Base-by-base conservation (phyloP, 2,888 invertebrate species). In the Agonopterix alstromeriana region DNA sequence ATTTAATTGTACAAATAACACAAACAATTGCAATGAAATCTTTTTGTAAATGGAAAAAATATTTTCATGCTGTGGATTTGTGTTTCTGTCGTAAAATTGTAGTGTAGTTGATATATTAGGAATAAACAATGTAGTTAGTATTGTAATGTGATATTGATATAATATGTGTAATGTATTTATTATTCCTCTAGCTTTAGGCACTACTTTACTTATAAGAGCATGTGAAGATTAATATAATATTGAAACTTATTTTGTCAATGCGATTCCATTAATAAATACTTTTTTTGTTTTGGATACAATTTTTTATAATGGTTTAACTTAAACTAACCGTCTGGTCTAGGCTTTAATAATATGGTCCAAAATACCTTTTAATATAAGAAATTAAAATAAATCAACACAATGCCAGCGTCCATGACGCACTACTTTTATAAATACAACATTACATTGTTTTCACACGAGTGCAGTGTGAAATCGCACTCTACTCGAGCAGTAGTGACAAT, bases 251-350 rank as follows among this genome's bases (percentile, higher is more conserved):
- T 64, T 61, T 76, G 68, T 75, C 64, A 63, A 70, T 63, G 66
- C 63, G 65, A 82, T 82, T 81, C 76, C 75, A 82, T 74, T 71
- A 64, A 77, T 80, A 75, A 77, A 78, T 67, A 66, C 63, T 64
- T 60, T 68, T n/a, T 70, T 73, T 65, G 68, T 63, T 67, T 69
- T 72, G 60, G 53, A 65, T 59, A 56, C 11, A 35, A 47, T 35
- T 35, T 49, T 48, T 52, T 53, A 42, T 49, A 48, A 48, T 45
- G 35, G 27, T 27, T 27, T 27, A 27, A 27, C 27, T 27, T 27
- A 27, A 27, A 27, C 27, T 27, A 27, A 27, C 27, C 27, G 27
- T 27, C 27, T 27, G 1, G 27, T 27, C 17, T 17, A 27, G 27
- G 27, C 27, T 27, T 27, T 27, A 27, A 27, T 17, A 17, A 17